A percentile compares a stretch with the other conserved stretches of the same genome.
These are phyloP conservation scores for Leucania comma DNA, from an alignment of 2,888 invertebrate genomes.

Conservation along the genomic window DNA sequence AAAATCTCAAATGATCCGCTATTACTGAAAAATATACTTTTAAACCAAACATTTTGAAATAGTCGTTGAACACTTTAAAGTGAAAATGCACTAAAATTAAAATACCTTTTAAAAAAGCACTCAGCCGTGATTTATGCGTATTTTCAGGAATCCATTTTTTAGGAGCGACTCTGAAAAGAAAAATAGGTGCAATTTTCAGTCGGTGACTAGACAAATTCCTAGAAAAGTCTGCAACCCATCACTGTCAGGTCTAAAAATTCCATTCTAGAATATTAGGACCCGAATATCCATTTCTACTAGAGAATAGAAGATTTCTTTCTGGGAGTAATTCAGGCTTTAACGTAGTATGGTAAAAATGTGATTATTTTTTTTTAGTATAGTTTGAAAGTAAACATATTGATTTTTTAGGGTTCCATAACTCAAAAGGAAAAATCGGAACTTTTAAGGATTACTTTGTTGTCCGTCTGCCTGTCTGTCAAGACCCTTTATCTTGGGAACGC, in stretches of 20 bases:
- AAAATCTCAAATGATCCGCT: not conserved
- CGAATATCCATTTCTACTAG: slow-evolving; percentile 9
- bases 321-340: not conserved
- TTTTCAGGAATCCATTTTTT: slow-evolving; percentile 32
- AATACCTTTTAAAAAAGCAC: slow-evolving; percentile 26
- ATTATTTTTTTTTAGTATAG: too few species aligned
- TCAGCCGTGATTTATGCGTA: slow-evolving; percentile 19
- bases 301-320: not conserved
- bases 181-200: slow-evolving; percentile 38
- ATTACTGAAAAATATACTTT: not conserved
- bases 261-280: slow-evolving; percentile 20
- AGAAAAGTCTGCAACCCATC: slow-evolving; percentile 44
- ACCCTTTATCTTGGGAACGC: too few species aligned
- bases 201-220: slow-evolving; percentile 56
- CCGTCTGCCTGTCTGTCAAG: too few species aligned
- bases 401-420: too few species aligned
- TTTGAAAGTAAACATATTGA: too few species aligned
- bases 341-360: not conserved
- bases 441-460: too few species aligned
- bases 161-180: slow-evolving; percentile 30
- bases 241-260: slow-evolving; percentile 34
- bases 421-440: too few species aligned
- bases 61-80: not conserved
- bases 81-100: not conserved
- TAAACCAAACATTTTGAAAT: not conserved